Conservation (phyloP, 2,797 vertebrate species). For the Fratercula arctica region DNA sequence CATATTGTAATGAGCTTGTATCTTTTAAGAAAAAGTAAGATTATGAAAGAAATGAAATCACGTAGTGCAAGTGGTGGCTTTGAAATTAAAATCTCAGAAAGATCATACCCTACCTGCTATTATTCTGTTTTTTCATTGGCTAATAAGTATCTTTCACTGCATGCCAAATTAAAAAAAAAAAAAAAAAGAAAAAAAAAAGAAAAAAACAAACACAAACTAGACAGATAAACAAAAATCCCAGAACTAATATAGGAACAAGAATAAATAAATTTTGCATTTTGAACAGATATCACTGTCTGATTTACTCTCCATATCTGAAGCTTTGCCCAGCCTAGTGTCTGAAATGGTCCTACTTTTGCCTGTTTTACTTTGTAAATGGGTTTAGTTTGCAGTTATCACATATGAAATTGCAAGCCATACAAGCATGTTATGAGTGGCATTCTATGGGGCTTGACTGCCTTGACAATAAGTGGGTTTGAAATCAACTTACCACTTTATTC, state of each 20-base stretch:
- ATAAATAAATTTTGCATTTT: neutral
- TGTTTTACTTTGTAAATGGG: neutral
- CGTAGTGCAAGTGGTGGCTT: neutral
- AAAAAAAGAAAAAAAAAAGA: neutral
- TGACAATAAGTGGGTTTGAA: neutral
- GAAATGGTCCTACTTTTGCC: neutral
- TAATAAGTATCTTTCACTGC: neutral
- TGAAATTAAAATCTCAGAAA: neutral
- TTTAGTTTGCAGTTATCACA: neutral
- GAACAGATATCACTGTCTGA: neutral
- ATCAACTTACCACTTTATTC: neutral
- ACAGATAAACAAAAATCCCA: neutral
- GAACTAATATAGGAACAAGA: neutral
- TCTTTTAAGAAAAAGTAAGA: neutral
- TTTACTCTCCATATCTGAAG: neutral
- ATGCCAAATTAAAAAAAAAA: neutral
- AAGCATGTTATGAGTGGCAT: neutral
- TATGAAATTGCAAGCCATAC: neutral
- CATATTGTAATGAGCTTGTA: neutral
- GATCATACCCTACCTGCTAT: neutral
- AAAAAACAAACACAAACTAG: neutral
- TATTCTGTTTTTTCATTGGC: neutral
- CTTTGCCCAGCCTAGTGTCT: neutral
- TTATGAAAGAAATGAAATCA: neutral
- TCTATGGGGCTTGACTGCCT: neutral